Percentiles rank a stretch among this genome's conserved stretches.
phyloP scores from a whole-genome alignment of 1,140 invertebrate species.

The Stegodyphus mimosarum region DNA sequence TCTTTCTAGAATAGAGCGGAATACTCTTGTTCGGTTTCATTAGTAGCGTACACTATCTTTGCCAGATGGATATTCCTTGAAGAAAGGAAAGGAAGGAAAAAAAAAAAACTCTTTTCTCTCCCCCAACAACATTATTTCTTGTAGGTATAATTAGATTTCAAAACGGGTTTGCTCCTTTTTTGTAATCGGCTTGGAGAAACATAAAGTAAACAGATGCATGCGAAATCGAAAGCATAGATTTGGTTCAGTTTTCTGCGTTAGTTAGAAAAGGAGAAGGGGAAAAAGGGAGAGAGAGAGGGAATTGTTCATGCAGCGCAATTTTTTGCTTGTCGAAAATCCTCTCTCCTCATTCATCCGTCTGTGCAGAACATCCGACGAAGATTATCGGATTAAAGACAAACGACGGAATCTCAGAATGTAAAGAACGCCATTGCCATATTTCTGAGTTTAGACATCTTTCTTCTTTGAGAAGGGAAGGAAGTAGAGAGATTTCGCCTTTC shows the following conservation, averaged over 20 bases:
- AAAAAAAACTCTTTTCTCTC: too few relatives aligned
- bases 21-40: conserved; percentile 1
- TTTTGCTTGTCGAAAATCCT: background rate
- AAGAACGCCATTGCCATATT: background rate
- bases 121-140: conserved; percentile 24
- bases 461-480: background rate
- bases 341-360: background rate
- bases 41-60: background rate
- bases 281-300: background rate
- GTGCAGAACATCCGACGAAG: background rate
- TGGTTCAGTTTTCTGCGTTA: background rate
- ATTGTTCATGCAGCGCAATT: background rate
- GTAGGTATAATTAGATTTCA: conserved; percentile 39
- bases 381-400: conserved; percentile 52
- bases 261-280: background rate
- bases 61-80: too few relatives aligned
- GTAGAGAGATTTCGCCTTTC: background rate
- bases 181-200: conserved; percentile 23
- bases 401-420: background rate
- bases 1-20: too few relatives aligned
- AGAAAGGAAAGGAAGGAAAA: too few relatives aligned
- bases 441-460: background rate
- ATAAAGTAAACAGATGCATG: background rate
- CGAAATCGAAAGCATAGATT: background rate
- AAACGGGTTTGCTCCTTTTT: conserved; percentile 22